Evolutionary conservation across 2,888 invertebrate species (phyloP), one percentile per base, ranked within the genome.

Genomic region (Dolomedes plantarius): DNA sequence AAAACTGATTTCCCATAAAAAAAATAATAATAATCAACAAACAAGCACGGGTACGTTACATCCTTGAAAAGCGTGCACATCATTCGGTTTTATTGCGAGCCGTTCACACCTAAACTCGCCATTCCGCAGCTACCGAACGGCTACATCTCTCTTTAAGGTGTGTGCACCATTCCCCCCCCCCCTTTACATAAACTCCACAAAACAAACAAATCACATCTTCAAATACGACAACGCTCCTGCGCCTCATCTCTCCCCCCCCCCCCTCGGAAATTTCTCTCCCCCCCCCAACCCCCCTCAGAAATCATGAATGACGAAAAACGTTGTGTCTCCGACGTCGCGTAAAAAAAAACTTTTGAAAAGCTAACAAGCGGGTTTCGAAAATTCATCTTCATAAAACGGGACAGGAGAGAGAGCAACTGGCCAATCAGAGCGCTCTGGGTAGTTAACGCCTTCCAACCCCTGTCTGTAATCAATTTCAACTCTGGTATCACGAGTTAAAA

Each of bases 381-480:
- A 81, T 81, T 75, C 75, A 81, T 75, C 81, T 81, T 81, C 81
- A 75, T 81, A 69, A 81, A 56, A 28, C 41, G 27, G 31, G 74
- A 75, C 74, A 74, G 69, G 13, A 32, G 0, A 31, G 69, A 13
- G 32, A 5, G 27, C 50, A 36, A 72, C 62, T 50, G 67, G 75
- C 81, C 81, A 81, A 81, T 81, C 81, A 81, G 81, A 39, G 31
- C 19, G 68, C 74, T 41, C 67, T 41, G 69, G 75, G 68, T 81
- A 81, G 81, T 81, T 81, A 81, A 81, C 81, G 81, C 81, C 81
- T 75, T 81, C 75, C 68, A 56, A n/a, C 31, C 41, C 81, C 36
- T 41, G 36, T 56, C 41, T 41, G 79, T 75, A 81, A 81, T 81
- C 81, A 81, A 81, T 81, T 75, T 81, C 74, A 75, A 74, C 74